phyloP scores from a whole-genome alignment of 2,113 vertebrate genomes.

The Furnarius figulus region DNA sequence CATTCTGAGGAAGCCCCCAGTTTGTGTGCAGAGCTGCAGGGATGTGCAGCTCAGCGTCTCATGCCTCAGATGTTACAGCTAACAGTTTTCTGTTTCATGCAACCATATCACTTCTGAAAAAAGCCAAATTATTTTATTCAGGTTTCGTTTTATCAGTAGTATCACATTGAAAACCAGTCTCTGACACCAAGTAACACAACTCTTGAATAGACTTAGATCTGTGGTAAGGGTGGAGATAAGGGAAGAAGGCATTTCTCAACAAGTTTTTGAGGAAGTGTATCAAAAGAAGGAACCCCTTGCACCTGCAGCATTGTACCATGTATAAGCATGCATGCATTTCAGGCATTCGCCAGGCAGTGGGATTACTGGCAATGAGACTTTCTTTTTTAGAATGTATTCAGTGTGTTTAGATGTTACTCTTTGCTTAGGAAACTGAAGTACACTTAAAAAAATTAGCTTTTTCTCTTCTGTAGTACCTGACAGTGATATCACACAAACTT shows the following conservation, averaged over 20 bases:
- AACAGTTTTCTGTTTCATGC: not conserved
- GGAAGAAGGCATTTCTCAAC: not conserved
- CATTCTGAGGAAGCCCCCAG: not conserved
- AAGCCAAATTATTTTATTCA: not conserved
- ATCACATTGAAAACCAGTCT: not conserved
- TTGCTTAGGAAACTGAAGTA: not conserved
- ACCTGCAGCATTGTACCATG: not conserved
- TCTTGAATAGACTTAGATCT: not conserved
- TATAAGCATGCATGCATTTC: not conserved
- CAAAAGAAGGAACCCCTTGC: not conserved
- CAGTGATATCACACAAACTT: not conserved
- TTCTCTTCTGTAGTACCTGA: not conserved
- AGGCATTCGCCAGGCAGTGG: not conserved
- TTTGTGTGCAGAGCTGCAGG: not conserved
- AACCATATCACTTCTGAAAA: not conserved
- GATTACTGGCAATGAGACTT: not conserved
- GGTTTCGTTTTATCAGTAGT: not conserved
- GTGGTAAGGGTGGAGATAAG: not conserved
- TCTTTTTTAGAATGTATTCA: not conserved
- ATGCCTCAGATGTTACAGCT: rapidly evolving
- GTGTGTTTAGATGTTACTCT: not conserved
- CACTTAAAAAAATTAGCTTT: not conserved
- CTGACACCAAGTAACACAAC: not conserved
- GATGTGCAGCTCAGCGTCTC: not conserved
- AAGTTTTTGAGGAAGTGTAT: not conserved